Conservation (phyloP, 2,888 invertebrate species). For the Criorhina ranunculi region DNA sequence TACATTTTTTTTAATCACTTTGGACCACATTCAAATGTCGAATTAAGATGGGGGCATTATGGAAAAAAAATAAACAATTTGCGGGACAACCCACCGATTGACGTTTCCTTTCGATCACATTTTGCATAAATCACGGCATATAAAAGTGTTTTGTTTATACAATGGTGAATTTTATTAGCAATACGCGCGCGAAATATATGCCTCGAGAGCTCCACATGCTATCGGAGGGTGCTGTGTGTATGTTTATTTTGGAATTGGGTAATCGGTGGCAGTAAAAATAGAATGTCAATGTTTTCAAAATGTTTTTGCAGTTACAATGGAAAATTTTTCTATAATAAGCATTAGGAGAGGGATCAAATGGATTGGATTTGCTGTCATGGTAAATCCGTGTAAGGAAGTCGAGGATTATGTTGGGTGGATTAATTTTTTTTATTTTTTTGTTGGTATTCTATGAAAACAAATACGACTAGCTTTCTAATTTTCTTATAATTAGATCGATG, state of each 20-base stretch:
- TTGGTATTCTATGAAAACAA: too few species aligned
- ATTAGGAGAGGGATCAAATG: neutral
- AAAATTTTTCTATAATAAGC: neutral
- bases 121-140: conserved; percentile 44
- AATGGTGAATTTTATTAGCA: conserved; percentile 59
- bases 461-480: too few species aligned
- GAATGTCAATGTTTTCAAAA: conserved; percentile 62
- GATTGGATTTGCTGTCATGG: neutral
- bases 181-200: conserved; percentile 38
- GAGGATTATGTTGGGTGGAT: too few species aligned
- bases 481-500: too few species aligned
- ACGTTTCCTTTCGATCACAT: conserved; percentile 59
- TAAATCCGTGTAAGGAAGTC: neutral
- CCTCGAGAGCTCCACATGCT: conserved; percentile 5
- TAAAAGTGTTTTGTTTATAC: conserved; percentile 71
- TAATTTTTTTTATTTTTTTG: too few species aligned
- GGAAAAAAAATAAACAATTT: conserved; percentile 33
- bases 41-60: conserved; percentile 9
- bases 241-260: conserved; percentile 71
- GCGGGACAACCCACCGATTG: conserved; percentile 58
- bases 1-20: conserved; percentile 70
- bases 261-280: conserved; percentile 63
- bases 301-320: conserved; percentile 1
- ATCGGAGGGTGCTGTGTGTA: neutral
- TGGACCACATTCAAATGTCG: conserved; percentile 42